Percentiles rank a stretch among this genome's conserved stretches.
These are phyloP conservation scores for Nemapogon koenigi DNA, from an alignment of 2,888 invertebrate species.

Conservation along the genomic window DNA sequence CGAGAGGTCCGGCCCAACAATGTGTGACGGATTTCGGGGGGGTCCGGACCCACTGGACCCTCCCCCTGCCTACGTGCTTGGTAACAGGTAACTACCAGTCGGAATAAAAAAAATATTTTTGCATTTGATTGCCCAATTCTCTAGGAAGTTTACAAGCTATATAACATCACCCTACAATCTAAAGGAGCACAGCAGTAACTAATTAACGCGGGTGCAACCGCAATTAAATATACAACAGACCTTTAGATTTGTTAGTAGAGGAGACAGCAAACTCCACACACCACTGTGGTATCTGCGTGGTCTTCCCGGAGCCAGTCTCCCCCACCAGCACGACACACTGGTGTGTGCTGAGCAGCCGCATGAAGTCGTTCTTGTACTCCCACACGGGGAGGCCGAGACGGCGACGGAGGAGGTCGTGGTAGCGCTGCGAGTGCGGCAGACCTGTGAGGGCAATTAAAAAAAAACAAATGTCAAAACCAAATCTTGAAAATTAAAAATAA, in stretches of 20 bases:
- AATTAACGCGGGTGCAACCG: too few relatives aligned
- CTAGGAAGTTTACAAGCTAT: too few relatives aligned
- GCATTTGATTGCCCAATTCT: too few relatives aligned
- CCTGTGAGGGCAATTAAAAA: conserved; percentile 33
- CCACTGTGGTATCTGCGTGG: conserved; percentile 95
- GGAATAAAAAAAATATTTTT: too few relatives aligned
- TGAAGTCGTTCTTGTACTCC: conserved; percentile 96
- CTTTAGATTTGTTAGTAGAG: conserved; percentile 28
- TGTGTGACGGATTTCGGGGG: too few relatives aligned
- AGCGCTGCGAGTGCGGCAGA: conserved; percentile 85
- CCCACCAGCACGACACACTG: conserved; percentile 97
- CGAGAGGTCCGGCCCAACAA: too few relatives aligned
- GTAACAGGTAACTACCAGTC: too few relatives aligned
- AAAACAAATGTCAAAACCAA: not conserved
- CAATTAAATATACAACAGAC: conserved; percentile 4
- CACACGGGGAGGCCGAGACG: conserved; percentile 94
- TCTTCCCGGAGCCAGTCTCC: conserved; percentile 99
- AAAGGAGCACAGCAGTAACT: too few relatives aligned
- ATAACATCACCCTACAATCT: too few relatives aligned
- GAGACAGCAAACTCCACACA: conserved; percentile 44
- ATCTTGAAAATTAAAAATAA: not conserved
- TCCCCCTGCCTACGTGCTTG: too few relatives aligned
- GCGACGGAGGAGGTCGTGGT: conserved; percentile 88
- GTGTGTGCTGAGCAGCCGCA: conserved; percentile 89
- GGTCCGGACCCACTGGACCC: too few relatives aligned